These are phyloP conservation scores for Mus spicilegus DNA, from an alignment of 2,113 vertebrate genomes.

Conservation along the genomic window DNA sequence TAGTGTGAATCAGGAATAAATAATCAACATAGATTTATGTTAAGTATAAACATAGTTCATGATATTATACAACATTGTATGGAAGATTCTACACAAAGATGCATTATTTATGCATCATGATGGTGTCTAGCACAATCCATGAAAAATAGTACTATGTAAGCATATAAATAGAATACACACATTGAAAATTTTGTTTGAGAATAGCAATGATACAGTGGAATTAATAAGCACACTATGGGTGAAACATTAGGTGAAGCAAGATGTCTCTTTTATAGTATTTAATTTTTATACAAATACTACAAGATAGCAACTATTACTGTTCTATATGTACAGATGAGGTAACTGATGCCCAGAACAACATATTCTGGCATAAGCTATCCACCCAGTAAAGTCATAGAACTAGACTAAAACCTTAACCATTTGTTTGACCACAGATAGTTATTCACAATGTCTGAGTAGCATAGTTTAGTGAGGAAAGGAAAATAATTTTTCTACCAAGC, in stretches of 20 bases:
- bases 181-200: background rate
- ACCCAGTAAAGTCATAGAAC: conserved; percentile 25
- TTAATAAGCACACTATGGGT: background rate
- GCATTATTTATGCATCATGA: background rate
- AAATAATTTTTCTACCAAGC: background rate
- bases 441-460: conserved; percentile 11
- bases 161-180: conserved; percentile 27
- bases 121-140: background rate
- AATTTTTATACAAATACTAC: conserved; percentile 2
- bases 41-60: conserved; percentile 19
- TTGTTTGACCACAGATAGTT: background rate
- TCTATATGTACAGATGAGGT: conserved; percentile 16
- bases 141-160: background rate
- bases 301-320: background rate
- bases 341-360: background rate
- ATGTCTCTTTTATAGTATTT: background rate
- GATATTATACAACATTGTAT: background rate
- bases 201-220: background rate
- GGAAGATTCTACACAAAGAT: background rate
- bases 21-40: conserved; percentile 18
- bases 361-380: background rate
- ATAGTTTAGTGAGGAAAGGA: background rate
- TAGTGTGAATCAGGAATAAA: background rate
- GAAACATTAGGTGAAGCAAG: background rate
- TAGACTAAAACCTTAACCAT: background rate